Evolutionary conservation across 1,140 invertebrate genomes (phyloP).

Genomic region (Caenorhabditis latens): DNA sequence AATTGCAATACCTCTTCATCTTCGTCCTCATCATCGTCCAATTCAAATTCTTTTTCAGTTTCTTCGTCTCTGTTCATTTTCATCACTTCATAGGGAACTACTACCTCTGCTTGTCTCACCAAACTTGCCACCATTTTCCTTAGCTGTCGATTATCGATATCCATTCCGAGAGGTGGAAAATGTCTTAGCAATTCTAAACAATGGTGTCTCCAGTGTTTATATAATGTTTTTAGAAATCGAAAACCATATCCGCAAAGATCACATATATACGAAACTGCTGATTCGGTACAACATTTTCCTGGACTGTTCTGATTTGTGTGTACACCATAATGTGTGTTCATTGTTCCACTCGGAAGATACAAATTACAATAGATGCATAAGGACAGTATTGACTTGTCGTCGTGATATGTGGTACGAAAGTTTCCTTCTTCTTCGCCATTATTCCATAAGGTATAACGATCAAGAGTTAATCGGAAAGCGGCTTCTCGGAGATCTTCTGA

Average conservation of each 20-base stretch:
- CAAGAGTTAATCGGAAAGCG: constrained; percentile 23
- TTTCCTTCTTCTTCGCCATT: neutral
- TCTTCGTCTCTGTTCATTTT: neutral
- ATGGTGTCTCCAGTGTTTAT: constrained; percentile 8
- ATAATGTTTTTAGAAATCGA: constrained; percentile 16
- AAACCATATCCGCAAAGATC: constrained; percentile 35
- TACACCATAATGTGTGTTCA: neutral
- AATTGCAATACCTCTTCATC: neutral
- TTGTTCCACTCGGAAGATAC: neutral
- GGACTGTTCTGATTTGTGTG: neutral
- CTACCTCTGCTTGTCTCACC: constrained; percentile 17
- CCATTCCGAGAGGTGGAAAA: neutral
- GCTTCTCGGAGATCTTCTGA: neutral
- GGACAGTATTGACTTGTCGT: neutral
- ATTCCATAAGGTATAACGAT: neutral
- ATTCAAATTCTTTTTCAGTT: neutral
- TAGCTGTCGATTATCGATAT: neutral
- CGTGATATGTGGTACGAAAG: no score
- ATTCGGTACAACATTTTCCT: neutral
- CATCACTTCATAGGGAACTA: neutral
- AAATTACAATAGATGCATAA: constrained; percentile 28
- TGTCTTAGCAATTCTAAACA: neutral
- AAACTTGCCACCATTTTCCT: neutral
- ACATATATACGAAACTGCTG: neutral
- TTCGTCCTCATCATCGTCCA: neutral